These are phyloP conservation scores for Crenuchus spilurus DNA, from an alignment of 2,797 vertebrate species.

Conservation along the genomic window DNA sequence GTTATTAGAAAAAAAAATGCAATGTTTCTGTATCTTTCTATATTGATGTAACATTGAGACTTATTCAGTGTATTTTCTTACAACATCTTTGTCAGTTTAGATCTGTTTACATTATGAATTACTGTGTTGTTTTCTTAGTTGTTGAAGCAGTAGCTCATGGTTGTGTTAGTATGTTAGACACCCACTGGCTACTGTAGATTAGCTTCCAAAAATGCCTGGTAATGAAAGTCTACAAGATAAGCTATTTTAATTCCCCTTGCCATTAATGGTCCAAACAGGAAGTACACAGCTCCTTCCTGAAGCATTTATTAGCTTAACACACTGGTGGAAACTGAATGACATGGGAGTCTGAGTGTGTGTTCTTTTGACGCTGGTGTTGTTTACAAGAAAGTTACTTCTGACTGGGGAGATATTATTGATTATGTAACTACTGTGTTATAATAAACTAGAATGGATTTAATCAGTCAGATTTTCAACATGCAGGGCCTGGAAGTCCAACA, in stretches of 20 bases:
- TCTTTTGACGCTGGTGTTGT: background rate
- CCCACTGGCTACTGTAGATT: conserved; percentile 3
- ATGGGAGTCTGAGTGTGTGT: background rate
- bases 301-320: conserved; percentile 29
- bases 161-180: conserved; percentile 45
- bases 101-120: too few relatives aligned
- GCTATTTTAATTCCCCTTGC: conserved; percentile 29
- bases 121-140: conserved; percentile 27
- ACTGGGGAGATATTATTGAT: background rate
- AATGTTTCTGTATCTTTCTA: too few relatives aligned
- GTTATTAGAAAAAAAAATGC: too few relatives aligned
- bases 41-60: too few relatives aligned
- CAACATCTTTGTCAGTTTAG: too few relatives aligned
- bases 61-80: too few relatives aligned
- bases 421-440: background rate
- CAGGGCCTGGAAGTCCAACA: conserved; percentile 26
- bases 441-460: background rate
- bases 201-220: conserved; percentile 34
- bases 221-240: conserved; percentile 32
- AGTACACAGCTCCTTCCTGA: conserved; percentile 59
- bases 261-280: conserved; percentile 69
- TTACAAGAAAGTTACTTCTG: background rate
- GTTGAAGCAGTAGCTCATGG: conserved; percentile 14
- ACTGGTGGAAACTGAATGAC: conserved; percentile 21
- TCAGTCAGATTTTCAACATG: conserved; percentile 18